Base-by-base conservation (phyloP, 2,113 vertebrate species). In the Ameiurus melas region DNA sequence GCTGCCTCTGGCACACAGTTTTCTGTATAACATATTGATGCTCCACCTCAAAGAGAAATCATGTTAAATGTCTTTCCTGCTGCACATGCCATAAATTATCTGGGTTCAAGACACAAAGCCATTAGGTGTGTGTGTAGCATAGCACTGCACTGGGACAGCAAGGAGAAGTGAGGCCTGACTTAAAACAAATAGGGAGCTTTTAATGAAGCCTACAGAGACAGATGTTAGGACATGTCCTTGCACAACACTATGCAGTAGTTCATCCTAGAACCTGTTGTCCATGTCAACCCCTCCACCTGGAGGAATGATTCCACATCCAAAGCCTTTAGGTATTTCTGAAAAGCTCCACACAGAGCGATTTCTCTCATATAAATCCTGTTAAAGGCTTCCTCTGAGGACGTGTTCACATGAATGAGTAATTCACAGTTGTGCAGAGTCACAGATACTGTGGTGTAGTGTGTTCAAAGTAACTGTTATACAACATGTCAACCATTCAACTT, bases 1-100 rank as follows among this genome's bases (percentile, higher is more conserved):
- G 55, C 27, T 30, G 79, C 79, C 62, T 60, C 82, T 75, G 89
- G 78, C 70, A 62, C 77, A 88, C 86, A 66, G 91, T 66, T 85
- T 82, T 80, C 75, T n/a, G 68, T 88, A 60, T 73, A 16, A 33
- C 70, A 68, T 87, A 88, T 90, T 86, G 39, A 8, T 87, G 77
- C 43, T 33, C 86, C 43, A 84, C 88, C 58, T 78, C 25, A 78
- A 78, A 78, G 43, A 53, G 75, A 78, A 77, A 77, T 47, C 39
- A 64, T 88, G 82, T 82, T 90, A 81, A 91, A 88, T n/a, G 62
- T 88, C 85, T 68, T 77, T 77, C 84, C 87, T 51, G 85, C 77
- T 85, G 36, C 55, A 66, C 75, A 75, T 73, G 85, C 85, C 85
- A 89, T 90, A 89, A 87, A 92, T 90, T 80, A 88, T 57, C 84